Conservation (phyloP, 2,888 invertebrate genomes). For the Noctua pronuba region DNA sequence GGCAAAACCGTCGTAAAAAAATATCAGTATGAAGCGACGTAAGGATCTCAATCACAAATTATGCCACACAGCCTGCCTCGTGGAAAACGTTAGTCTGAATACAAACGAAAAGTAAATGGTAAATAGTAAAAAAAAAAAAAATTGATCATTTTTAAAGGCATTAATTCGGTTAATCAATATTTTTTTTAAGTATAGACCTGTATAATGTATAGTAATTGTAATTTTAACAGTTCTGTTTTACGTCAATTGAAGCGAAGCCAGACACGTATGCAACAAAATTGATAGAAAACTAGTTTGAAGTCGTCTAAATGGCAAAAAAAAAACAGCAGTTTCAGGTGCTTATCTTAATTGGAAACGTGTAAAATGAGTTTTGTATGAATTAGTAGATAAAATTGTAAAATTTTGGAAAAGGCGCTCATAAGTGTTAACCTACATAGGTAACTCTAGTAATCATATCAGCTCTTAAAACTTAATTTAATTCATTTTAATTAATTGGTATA, state of each 20-base stretch:
- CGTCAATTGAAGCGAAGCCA: neutral
- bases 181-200: neutral
- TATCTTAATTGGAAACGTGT: constrained; percentile 7
- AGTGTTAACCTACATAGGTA: neutral
- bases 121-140: neutral
- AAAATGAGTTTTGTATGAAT: neutral
- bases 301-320: constrained; percentile 45
- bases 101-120: neutral
- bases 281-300: constrained; percentile 31
- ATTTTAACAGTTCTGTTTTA: neutral
- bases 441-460: neutral
- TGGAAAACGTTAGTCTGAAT: neutral
- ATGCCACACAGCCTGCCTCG: neutral
- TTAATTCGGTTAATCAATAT: neutral
- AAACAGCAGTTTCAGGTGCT: neutral
- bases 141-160: neutral
- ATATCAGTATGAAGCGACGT: too few species aligned
- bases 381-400: neutral
- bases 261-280: neutral
- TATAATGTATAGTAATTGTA: too few species aligned
- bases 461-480: too few species aligned
- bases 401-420: neutral
- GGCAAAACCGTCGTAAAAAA: too few species aligned
- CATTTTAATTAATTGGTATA: too few species aligned
- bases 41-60: neutral